Conservation (phyloP, 2,888 invertebrate species). For the Caenorhabditis plicata region DNA sequence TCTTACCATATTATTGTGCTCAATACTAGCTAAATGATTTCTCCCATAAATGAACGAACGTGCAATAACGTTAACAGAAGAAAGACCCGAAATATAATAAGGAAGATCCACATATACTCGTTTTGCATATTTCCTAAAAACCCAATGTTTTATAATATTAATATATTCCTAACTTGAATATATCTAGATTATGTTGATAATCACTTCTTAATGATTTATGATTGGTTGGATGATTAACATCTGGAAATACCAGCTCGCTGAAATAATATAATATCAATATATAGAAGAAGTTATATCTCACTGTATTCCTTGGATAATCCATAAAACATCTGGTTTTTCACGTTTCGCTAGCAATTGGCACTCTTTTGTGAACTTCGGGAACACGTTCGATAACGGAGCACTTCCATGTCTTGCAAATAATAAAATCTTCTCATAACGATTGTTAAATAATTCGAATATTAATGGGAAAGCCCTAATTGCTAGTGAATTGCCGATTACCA, state of each 20-base stretch:
- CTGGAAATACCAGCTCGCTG: background rate
- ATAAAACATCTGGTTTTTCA: conserved; percentile 18
- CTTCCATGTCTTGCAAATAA: conserved; percentile 15
- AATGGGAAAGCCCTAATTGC: conserved; percentile 16
- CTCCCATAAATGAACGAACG: background rate
- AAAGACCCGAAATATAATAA: background rate
- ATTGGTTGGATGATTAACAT: background rate
- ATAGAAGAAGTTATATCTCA: background rate
- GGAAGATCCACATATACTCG: background rate
- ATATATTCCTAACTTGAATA: background rate
- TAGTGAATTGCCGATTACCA: conserved; percentile 21
- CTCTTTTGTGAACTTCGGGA: conserved; percentile 6
- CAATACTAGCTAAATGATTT: background rate
- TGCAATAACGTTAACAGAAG: background rate
- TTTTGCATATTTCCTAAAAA: background rate
- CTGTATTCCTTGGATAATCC: conserved; percentile 30
- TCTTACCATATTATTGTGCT: too few species aligned
- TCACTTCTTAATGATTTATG: background rate
- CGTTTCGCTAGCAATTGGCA: conserved; percentile 5
- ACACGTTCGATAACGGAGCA: conserved; percentile 11
- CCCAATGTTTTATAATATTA: background rate
- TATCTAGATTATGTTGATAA: background rate
- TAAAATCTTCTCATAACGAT: conserved; percentile 9
- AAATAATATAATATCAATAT: background rate
- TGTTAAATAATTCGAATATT: conserved; percentile 11